phyloP scores from a whole-genome alignment of 2,888 invertebrate genomes.

The Tolmerus cingulatus region DNA sequence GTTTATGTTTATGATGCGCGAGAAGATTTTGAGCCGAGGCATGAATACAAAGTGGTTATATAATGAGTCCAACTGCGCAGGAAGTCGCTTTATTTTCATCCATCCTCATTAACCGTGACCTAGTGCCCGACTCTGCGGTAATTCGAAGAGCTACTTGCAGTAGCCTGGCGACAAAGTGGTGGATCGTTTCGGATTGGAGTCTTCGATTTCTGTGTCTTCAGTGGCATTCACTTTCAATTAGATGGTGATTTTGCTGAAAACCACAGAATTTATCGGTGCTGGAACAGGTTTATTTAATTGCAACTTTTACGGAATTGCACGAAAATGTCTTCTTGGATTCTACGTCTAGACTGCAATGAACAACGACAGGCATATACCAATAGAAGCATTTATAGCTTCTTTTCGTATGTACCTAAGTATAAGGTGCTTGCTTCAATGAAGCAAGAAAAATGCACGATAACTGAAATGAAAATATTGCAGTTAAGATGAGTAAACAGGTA shows the following conservation, averaged over 20 bases:
- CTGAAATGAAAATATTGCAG: neutral
- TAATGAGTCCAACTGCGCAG: slow-evolving; percentile 10
- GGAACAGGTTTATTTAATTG: neutral
- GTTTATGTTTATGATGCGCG: neutral
- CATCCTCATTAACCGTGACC: slow-evolving; percentile 21
- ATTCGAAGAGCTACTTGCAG: neutral
- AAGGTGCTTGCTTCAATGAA: neutral
- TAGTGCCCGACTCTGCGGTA: neutral
- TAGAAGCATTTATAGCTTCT: neutral
- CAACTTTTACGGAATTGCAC: neutral
- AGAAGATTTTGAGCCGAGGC: neutral
- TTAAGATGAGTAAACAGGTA: neutral
- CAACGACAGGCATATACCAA: neutral
- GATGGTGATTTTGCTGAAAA: neutral
- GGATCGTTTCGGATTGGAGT: neutral
- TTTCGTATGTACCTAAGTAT: neutral
- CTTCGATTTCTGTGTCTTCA: neutral
- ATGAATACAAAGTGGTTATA: slow-evolving; percentile 15
- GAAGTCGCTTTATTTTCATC: neutral
- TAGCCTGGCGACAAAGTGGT: neutral
- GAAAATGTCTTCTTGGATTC: neutral
- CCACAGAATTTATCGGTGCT: neutral
- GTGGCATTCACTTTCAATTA: slow-evolving; percentile 4
- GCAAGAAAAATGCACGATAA: neutral
- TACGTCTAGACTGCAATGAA: neutral